Conservation (phyloP, 2,888 invertebrate species). For the Tromatobia lineatoria region DNA sequence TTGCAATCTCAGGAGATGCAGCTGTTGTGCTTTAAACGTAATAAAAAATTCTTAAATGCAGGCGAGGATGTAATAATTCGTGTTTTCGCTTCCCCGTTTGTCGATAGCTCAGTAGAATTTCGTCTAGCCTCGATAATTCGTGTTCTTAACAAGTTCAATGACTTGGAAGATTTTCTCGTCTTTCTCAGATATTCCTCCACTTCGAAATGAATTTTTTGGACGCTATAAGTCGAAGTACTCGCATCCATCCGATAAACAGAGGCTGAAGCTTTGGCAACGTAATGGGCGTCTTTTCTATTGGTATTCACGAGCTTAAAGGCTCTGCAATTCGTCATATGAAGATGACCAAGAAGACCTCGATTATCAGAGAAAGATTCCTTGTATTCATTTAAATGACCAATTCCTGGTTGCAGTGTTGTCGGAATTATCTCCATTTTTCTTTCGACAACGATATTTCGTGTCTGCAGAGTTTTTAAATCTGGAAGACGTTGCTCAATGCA, state of each 20-base stretch:
- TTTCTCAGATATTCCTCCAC: slow-evolving; percentile 64
- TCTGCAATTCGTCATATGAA: slow-evolving; percentile 16
- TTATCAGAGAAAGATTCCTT: slow-evolving; percentile 29
- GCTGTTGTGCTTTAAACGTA: slow-evolving; percentile 60
- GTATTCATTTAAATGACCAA: neutral
- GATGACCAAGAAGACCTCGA: slow-evolving; percentile 12
- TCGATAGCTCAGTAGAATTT: slow-evolving; percentile 34
- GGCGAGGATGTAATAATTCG: slow-evolving; percentile 76
- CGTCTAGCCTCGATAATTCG: slow-evolving; percentile 2
- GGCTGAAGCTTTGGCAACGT: slow-evolving; percentile 14
- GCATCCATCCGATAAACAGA: slow-evolving; percentile 31
- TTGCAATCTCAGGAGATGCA: slow-evolving; percentile 32
- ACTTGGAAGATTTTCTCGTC: slow-evolving; percentile 33
- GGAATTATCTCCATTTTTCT: neutral
- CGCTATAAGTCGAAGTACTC: slow-evolving; percentile 24
- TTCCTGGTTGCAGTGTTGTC: slow-evolving; percentile 4
- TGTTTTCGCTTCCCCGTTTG: slow-evolving; percentile 42
- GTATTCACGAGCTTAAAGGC: slow-evolving; percentile 12
- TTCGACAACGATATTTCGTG: neutral
- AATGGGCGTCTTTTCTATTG: slow-evolving; percentile 6
- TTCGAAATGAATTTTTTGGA: slow-evolving; percentile 64
- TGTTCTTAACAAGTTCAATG: neutral
- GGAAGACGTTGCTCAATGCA: slow-evolving; percentile 34
- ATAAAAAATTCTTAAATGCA: slow-evolving; percentile 75
- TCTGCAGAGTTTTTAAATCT: slow-evolving; percentile 1